Evolutionary conservation across 2,888 invertebrate genomes (phyloP), one percentile per base, ranked within the genome.

Genomic region (Plebejus argus): DNA sequence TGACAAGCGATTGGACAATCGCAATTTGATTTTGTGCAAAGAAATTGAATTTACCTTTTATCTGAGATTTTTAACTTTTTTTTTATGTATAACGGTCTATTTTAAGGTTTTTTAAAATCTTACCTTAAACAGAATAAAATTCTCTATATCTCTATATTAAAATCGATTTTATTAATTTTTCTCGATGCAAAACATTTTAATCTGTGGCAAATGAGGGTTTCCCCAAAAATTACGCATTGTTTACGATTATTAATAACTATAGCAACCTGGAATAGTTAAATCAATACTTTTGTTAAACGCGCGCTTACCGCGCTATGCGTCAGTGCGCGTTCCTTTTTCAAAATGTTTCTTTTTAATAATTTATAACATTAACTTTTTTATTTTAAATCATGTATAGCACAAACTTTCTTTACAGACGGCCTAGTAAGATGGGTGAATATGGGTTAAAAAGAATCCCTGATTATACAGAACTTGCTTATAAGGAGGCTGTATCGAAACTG

Each of bases 391-490:
- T 85, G 84, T 84, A 79, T 78, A 81, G 78, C 58, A 79, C 89
- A 74, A 89, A 89, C 82, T 90, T 88, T 86, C 86, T 88, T 79
- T 89, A 85, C 83, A 93, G 94, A 85, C 84, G 93, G 78, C 93
- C 93, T n/a, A 85, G 86, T 33, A 94, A 93, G 83, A 89, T 94
- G 89, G 90, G 85, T 76, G 94, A 94, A 3, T 94, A 93, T 88
- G 94, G 94, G 6, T 83, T 94, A 83, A 95, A 95, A 86, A 94
- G 95, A 83, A 94, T 96, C 75, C 96, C 96, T 76, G 97, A 98
- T 89, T 97, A 97, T 83, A 97, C 97, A 0, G 98, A 98, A 86
- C 95, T 96, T 83, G 97, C 97, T 7, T 97, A 98, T 85, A 96
- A 97, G 82, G 98, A 98, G 88, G 98, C 98, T 18, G 97, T 98